Evolutionary conservation across 2,888 invertebrate genomes (phyloP).

Genomic region (Cosmia pyralina): DNA sequence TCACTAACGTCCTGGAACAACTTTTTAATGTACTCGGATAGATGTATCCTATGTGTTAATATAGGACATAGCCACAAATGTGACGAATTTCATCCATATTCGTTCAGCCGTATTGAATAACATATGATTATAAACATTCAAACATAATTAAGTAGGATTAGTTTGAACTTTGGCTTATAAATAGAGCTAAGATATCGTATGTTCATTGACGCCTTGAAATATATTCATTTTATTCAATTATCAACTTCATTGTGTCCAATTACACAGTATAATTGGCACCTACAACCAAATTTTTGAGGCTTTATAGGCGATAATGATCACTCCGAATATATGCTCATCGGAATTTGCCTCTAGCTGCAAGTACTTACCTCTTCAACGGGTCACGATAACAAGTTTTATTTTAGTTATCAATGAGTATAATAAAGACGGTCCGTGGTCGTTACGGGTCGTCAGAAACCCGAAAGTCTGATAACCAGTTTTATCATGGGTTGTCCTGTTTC

Average conservation of each 20-base stretch:
- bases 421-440: too few species aligned
- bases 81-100: neutral
- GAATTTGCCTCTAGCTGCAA: conserved; percentile 36
- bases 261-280: conserved; percentile 42
- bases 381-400: conserved; percentile 7
- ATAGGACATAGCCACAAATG: neutral
- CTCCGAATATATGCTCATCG: conserved; percentile 21
- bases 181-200: neutral
- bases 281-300: conserved; percentile 28
- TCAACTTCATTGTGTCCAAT: conserved; percentile 22
- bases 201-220: conserved; percentile 21
- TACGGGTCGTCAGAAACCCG: too few species aligned
- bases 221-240: conserved; percentile 41
- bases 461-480: too few species aligned
- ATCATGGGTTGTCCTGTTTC: too few species aligned
- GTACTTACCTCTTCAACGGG: conserved; percentile 17
- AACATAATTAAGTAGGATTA: too few species aligned
- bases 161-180: conserved; percentile 12
- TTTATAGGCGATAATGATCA: conserved; percentile 62
- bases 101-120: neutral
- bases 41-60: neutral
- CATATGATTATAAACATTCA: neutral
- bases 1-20: neutral
- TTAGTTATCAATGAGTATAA: neutral
- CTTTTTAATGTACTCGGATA: neutral